Base-by-base conservation (phyloP, 2,888 invertebrate genomes). In the Drosophila basisetae region DNA sequence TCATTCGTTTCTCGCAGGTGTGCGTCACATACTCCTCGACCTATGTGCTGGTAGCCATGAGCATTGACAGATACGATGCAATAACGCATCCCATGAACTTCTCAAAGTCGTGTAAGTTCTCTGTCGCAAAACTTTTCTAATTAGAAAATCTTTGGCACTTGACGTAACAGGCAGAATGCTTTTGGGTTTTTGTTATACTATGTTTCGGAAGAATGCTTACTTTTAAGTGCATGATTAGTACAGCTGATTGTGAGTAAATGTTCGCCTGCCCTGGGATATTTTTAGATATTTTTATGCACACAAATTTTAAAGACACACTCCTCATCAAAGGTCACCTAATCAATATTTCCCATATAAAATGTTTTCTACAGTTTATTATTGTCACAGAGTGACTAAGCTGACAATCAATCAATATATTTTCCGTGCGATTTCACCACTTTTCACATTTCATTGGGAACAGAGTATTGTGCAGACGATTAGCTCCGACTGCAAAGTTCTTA, bases 51-150 rank as follows among this genome's bases (percentile, higher is more conserved):
- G 98, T 98, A 31, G 98, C 98, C 4, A 95, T 98, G 72, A 98
- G 97, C 89, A 97, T 98, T 89, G 98, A 98, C 94, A 95, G 98
- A 87, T 98, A 98, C 92, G 98, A 98, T 91, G 98, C 98, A 78
- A 98, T 98, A 91, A 97, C 97, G 18, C 97, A 97, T 93, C 98
- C 98, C 1, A 97, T 98, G 97, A 98, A 98, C 94, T 98, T 98
- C 94, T 97, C 97, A 62, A 97, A 97, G 91, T 97, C 98, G 92
- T 98, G 98, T 98, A 94, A 97, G 98, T 97, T 53, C 62, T 53
- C 31, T 50, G 10, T 37, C 28, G 31, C 25, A 47, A 89, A 89
- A 89, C 76, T 90, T 90, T 89, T 82, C 65, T 91, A 90, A 91
- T 90, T 89, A 86, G 63, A 76, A 84, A 90, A 81, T 77, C 72